These are phyloP conservation scores for Paramisgurnus dabryanus DNA, from an alignment of 2,113 vertebrate species.

Conservation along the genomic window DNA sequence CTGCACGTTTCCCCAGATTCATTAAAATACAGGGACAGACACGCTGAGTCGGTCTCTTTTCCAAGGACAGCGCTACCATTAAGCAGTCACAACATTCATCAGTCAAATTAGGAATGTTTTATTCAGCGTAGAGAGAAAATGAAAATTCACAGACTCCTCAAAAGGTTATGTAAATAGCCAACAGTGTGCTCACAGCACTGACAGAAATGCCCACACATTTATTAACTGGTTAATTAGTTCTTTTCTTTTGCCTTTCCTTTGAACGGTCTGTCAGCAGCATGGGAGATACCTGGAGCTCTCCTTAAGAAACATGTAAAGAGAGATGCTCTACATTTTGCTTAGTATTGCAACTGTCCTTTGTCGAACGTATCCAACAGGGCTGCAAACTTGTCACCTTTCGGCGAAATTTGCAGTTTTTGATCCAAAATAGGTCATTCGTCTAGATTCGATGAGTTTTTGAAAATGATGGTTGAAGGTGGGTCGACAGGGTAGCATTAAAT, in stretches of 20 bases:
- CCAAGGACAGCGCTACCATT: constrained; percentile 48
- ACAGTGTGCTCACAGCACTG: constrained; percentile 34
- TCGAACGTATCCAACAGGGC: not conserved
- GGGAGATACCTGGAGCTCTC: not conserved
- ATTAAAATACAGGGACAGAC: constrained; percentile 44
- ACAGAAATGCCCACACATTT: constrained; percentile 36
- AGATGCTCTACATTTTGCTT: not conserved
- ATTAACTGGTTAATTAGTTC: constrained; percentile 45
- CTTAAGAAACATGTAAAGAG: not conserved
- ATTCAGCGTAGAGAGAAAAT: constrained; percentile 34
- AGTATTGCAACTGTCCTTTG: not conserved
- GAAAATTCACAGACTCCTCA: constrained; percentile 27
- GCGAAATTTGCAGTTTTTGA: too few species aligned
- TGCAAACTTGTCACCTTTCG: too few species aligned
- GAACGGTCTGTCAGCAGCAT: constrained; percentile 5
- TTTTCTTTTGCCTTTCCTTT: not conserved
- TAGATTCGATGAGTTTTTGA: too few species aligned
- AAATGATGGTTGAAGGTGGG: too few species aligned
- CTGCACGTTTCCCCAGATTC: constrained; percentile 25
- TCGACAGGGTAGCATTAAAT: too few species aligned
- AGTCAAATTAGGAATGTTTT: constrained; percentile 48
- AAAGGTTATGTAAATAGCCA: constrained; percentile 50
- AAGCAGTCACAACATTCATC: constrained; percentile 52
- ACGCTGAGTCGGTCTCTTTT: constrained; percentile 28
- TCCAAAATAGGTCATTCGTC: too few species aligned